Evolutionary conservation across 2,113 vertebrate species (phyloP), one percentile per base, ranked within the genome.

Genomic region (Eira barbara): DNA sequence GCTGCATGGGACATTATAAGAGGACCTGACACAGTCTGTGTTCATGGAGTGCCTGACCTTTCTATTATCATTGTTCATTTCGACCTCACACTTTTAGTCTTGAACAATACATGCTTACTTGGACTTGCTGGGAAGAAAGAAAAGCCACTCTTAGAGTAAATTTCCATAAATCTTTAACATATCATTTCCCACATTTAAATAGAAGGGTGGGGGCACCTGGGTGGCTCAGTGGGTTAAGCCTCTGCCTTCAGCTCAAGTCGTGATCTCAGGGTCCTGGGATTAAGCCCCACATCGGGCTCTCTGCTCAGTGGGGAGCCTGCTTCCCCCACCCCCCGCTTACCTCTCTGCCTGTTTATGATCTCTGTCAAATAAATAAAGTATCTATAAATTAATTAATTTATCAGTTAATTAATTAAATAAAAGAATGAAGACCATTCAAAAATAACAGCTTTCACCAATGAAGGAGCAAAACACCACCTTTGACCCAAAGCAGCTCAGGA

Each of bases 401-500:
- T 52, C 15, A 52, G 15, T 52, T 52, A 52, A 17, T 52, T 52
- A 55, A 18, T 49, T 80, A 85, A 20, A 25, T 2, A 31, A 13
- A 89, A 42, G 23, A 92, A 9, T 36, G 0, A 9, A 89, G 2
- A 65, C 4, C 49, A 87, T 52, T 39, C 27, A 65, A 49, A 88
- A 45, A 47, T 42, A 78, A 49, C 3, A 71, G 11, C 39, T 23
- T 3, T 45, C 42, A 82, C 27, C 23, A 92, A 14, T 8, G 49
- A 87, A 69, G 45, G 4, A 57, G 20, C 7, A 34, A 59, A 67
- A 80, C 63, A 97, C 82, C 96, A 98, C 97, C 96, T 98, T 42
- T 39, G 3, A 97, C 82, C 69, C 88, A 63, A 13, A 94, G 87
- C 92, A 97, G 97, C 96, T 93, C 74, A 78, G 76, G 59, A 95